Base-by-base conservation (phyloP, 2,113 vertebrate genomes). In the Antidorcas marsupialis region DNA sequence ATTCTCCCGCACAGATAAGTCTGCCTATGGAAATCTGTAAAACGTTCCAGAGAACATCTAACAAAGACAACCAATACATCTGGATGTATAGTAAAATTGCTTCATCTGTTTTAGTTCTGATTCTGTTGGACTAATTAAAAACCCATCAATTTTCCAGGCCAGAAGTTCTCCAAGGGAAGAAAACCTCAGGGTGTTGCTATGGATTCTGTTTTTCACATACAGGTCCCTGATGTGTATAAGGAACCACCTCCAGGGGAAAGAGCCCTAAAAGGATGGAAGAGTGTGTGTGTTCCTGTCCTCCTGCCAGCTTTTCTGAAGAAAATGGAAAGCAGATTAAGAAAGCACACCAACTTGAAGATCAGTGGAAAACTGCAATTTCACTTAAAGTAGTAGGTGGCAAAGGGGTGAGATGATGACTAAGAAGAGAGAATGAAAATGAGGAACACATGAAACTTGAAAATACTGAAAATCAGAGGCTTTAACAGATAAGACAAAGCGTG, bases 331-430 rank as follows among this genome's bases (percentile, higher is more conserved):
- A 97, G 87, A 96, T 39, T 52, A 50, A 82, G 83, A 81, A 96
- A 60, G 33, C 95, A 97, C 0, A 89, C 97, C 97, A 98, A 95
- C 52, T 67, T n/a, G 39, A 95, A 96, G 74, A 95, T 1, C 82
- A 60, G 92, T 95, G 92, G 98, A 97, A 98, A 97, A 97, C 89
- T 97, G 89, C 52, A 93, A 89, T 97, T 98, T 96, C 86, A 78
- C 82, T 96, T 96, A 91, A 91, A 97, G 94, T 78, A 59, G 94
- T 95, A 96, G 95, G 95, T 97, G 96, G 96, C 95, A 95, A 86
- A 43, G 50, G 91, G 43, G 53, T 45, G 64, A 64, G 39, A 95
- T 60, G 87, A 96, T 97, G 98, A 97, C 94, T 97, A 97, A 96
- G 88, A 96, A 96, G 88, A 57, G 74, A 67, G 67, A 95, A 95